Base-by-base conservation (phyloP, 2,113 vertebrate genomes). In the Pollimyrus isidori region DNA sequence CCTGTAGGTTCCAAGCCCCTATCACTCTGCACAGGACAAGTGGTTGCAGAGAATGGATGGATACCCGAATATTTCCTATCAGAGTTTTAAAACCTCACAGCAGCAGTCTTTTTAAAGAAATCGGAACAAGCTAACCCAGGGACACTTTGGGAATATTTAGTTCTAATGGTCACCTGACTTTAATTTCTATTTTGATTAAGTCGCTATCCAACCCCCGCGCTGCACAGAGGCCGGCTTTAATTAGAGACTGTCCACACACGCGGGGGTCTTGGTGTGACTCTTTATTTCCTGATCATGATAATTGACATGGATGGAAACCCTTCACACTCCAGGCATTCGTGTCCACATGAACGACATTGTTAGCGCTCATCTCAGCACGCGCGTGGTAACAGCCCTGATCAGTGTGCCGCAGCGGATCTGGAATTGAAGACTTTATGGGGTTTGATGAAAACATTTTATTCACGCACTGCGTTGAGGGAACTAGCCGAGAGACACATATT, bases 171-270 rank as follows among this genome's bases (percentile, higher is more conserved):
- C n/a, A 46, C 76, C 19, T 82, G 76, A 76, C 49, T 58, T 89
- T 58, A 35, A 46, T 86, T 65, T 49, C 89, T 86, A 19, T 89
- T 69, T 84, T 89, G 3, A 84, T 86, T 85, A 69, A 46, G 21
- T 85, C n/a, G 19, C 21, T 19, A 13, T 42, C 49, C n/a, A 89
- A 46, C 23, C 19, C 42, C 30, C 42, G 15, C 1, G 3, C 15
- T 19, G 53, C 15, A 21, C 42, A 5, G 42, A 23, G 6, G 21
- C 11, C 86, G 23, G 3, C 42, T 65, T 30, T 58, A 26, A 89
- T 86, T 86, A 65, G 50, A 49, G 19, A 89, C 10, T 89, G 82
- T 30, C 42, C 4, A 65, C 35, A 89, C 26, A 15, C 49, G 42
- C 9, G 2, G 13, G 13, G 45, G 10, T 65, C 82, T 65, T 86